These are phyloP conservation scores for Xestoiulus laeticollis DNA, from an alignment of 2,888 invertebrate species.

Conservation along the genomic window DNA sequence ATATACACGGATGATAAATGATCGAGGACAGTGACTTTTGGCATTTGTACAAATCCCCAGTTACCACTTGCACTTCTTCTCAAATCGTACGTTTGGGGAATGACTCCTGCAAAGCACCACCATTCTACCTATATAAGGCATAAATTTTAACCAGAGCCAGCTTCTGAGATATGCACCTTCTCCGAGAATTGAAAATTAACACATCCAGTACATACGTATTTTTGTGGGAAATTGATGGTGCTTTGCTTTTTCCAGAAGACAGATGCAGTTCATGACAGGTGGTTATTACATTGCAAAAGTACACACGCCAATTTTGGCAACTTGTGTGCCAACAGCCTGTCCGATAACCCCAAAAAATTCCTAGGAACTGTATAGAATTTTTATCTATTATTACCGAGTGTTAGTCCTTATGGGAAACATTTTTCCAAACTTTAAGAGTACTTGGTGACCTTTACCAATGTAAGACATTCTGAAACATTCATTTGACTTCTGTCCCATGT, in stretches of 20 bases:
- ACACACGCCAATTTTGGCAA: neutral
- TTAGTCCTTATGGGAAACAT: too few relatives aligned
- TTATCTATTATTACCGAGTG: too few relatives aligned
- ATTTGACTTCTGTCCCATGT: too few relatives aligned
- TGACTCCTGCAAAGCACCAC: neutral
- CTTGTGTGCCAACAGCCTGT: neutral
- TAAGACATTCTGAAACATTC: too few relatives aligned
- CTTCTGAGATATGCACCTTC: neutral
- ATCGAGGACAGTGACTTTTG: slow-evolving; percentile 37
- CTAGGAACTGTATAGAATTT: neutral
- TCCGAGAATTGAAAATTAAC: too few relatives aligned
- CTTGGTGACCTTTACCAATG: too few relatives aligned
- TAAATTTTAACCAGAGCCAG: neutral
- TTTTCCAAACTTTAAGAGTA: too few relatives aligned
- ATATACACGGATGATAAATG: neutral
- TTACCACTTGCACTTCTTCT: neutral
- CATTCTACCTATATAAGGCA: slow-evolving; percentile 2
- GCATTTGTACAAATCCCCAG: slow-evolving; percentile 34
- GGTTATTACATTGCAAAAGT: neutral
- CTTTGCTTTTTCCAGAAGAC: neutral
- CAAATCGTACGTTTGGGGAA: neutral
- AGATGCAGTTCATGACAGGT: neutral
- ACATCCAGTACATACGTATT: neutral
- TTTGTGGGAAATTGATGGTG: slow-evolving; percentile 2
- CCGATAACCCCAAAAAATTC: slow-evolving; percentile 8